Conservation (phyloP, 2,113 vertebrate species). For the Nothobranchius kuhntae region DNA sequence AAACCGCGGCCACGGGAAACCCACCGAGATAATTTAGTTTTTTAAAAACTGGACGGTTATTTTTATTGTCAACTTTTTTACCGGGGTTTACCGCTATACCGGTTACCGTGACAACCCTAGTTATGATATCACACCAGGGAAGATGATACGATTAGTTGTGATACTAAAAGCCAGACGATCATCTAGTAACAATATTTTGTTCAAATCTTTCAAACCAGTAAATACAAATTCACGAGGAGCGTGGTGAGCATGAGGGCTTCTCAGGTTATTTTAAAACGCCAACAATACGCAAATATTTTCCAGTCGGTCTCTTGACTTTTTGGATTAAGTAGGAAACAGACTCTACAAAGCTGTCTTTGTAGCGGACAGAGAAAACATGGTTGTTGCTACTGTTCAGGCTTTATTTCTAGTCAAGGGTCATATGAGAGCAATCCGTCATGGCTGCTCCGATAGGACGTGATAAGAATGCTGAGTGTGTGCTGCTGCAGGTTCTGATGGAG, state of each 20-base stretch:
- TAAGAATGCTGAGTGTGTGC: slow-evolving; percentile 9
- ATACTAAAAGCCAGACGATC: too few relatives aligned
- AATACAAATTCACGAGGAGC: too few relatives aligned
- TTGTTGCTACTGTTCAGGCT: slow-evolving; percentile 42
- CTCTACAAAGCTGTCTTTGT: slow-evolving; percentile 65
- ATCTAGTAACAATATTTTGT: too few relatives aligned
- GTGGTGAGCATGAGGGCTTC: neutral
- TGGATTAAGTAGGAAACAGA: neutral
- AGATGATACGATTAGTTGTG: too few relatives aligned
- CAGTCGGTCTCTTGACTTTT: slow-evolving; percentile 19
- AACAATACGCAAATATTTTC: neutral
- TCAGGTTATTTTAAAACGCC: neutral
- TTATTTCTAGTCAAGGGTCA: slow-evolving; percentile 47
- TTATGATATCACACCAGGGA: too few relatives aligned
- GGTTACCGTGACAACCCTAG: too few relatives aligned
- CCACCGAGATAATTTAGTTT: too few relatives aligned
- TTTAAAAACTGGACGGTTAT: too few relatives aligned
- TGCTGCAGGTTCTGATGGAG: slow-evolving; percentile 90
- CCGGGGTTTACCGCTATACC: too few relatives aligned
- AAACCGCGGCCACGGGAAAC: too few relatives aligned
- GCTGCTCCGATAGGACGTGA: slow-evolving; percentile 30
- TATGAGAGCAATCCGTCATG: slow-evolving; percentile 54
- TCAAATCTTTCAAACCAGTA: too few relatives aligned
- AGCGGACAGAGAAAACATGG: slow-evolving; percentile 32
- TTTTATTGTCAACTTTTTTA: too few relatives aligned